A percentile compares a stretch with the other conserved stretches of the same genome.
These are phyloP conservation scores for Lerema accius DNA, from an alignment of 1,140 invertebrate genomes.

Conservation along the genomic window DNA sequence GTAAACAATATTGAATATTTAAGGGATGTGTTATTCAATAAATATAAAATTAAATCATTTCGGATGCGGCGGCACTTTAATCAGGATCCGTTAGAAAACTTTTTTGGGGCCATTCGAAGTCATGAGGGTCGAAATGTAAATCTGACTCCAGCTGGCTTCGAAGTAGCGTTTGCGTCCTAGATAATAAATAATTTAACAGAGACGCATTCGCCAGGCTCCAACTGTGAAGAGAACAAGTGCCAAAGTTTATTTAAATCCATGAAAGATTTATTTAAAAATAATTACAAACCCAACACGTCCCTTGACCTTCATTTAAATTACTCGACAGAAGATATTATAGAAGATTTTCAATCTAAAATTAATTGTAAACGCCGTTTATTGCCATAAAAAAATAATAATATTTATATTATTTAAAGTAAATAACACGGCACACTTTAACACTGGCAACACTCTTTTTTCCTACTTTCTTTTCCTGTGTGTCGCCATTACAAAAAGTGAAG, in stretches of 20 bases:
- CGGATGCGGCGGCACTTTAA: slow-evolving; percentile 35
- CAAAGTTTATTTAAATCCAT: not conserved
- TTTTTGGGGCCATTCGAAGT: slow-evolving; percentile 33
- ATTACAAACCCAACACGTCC: not conserved
- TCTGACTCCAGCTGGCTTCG: slow-evolving; percentile 32
- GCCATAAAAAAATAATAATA: too few relatives aligned
- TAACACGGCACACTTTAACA: too few relatives aligned
- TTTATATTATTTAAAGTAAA: too few relatives aligned
- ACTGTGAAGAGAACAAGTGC: slow-evolving; percentile 5
- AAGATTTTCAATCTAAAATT: not conserved
- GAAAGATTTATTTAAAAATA: slow-evolving; percentile 2
- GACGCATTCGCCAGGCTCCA: slow-evolving; percentile 14
- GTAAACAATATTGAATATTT: slow-evolving; percentile 16
- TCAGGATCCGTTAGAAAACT: slow-evolving; percentile 33
- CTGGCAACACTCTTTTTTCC: too few relatives aligned
- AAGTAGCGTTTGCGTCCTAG: slow-evolving; percentile 29
- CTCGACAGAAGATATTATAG: not conserved
- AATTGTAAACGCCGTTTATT: too few relatives aligned
- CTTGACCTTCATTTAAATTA: not conserved
- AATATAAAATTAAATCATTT: slow-evolving; percentile 28
- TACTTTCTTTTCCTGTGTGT: too few relatives aligned
- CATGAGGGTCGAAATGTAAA: slow-evolving; percentile 31
- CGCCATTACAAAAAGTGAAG: too few relatives aligned
- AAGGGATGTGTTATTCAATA: slow-evolving; percentile 5
- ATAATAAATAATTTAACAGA: slow-evolving; percentile 36